A percentile compares a stretch with the other conserved stretches of the same genome.
These are phyloP conservation scores for Lycaon pictus DNA, from an alignment of 2,113 vertebrate genomes.

Conservation along the genomic window DNA sequence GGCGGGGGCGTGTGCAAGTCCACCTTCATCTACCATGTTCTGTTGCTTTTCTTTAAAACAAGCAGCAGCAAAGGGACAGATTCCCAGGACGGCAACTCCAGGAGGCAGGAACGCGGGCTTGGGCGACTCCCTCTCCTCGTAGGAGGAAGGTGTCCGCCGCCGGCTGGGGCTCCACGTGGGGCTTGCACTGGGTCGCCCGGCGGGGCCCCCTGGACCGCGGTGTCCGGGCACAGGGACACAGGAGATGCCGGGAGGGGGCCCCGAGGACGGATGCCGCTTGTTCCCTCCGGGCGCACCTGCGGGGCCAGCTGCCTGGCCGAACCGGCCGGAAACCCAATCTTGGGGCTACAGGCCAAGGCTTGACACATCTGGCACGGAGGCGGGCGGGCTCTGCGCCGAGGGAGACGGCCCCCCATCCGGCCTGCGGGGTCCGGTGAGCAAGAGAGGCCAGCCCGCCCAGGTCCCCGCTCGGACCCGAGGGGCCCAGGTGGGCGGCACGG, in stretches of 20 bases:
- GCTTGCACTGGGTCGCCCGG: rapidly evolving
- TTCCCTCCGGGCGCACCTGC: neutral
- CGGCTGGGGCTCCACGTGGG: neutral
- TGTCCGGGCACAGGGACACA: neutral
- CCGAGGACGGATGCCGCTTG: neutral
- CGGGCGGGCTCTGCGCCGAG: too few species aligned
- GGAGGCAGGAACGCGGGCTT: neutral
- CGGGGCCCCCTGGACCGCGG: neutral
- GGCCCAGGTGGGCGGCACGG: rapidly evolving
- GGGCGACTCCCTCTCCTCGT: too few species aligned
- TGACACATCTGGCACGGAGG: neutral
- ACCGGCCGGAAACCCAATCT: neutral
- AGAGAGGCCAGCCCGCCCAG: neutral
- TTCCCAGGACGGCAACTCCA: neutral
- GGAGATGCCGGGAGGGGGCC: neutral
- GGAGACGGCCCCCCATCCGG: rapidly evolving
- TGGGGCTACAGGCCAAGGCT: neutral
- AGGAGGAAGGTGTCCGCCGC: too few species aligned
- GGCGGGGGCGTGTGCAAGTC: neutral
- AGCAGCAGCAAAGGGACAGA: neutral
- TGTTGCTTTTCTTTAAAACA: neutral
- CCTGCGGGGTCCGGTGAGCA: neutral
- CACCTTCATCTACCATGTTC: neutral
- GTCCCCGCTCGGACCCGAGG: neutral
- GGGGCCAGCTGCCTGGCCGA: neutral